These are phyloP conservation scores for Champsocephalus esox DNA, from an alignment of 2,797 vertebrate species.

Conservation along the genomic window DNA sequence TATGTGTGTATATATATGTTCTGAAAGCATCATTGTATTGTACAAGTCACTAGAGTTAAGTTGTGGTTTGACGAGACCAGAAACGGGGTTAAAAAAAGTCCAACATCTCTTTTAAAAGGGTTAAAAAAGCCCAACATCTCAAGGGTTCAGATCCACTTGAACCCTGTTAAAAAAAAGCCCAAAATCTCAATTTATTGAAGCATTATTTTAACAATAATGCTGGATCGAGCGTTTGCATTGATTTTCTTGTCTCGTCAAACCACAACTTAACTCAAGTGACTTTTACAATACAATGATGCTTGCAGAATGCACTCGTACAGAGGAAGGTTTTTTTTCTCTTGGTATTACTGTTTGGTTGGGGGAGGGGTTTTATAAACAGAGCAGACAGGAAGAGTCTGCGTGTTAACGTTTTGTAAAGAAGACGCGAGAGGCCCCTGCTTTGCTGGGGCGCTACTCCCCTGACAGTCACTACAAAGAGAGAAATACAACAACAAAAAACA, in stretches of 20 bases:
- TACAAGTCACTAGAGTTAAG: not conserved
- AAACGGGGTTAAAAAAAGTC: not conserved
- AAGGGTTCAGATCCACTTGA: too few relatives aligned
- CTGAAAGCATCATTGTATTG: not conserved
- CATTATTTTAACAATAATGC: not conserved
- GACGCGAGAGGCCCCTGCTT: constrained; percentile 35
- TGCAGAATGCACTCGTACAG: not conserved
- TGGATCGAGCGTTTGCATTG: not conserved
- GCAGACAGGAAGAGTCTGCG: constrained; percentile 76
- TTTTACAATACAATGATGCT: not conserved
- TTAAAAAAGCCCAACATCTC: too few relatives aligned
- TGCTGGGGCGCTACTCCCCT: not conserved
- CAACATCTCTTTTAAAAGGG: too few relatives aligned
- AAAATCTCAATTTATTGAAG: too few relatives aligned
- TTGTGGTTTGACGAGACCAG: not conserved
- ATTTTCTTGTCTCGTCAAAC: not conserved
- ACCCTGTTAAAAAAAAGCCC: too few relatives aligned
- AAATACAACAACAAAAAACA: not conserved
- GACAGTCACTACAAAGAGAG: not conserved
- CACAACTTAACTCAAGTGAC: not conserved
- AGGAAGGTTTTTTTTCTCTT: not conserved
- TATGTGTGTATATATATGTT: too few relatives aligned
- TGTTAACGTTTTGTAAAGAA: constrained; percentile 30
- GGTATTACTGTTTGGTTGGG: constrained; percentile 47
- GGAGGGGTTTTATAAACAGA: constrained; percentile 73